Conservation (phyloP, 1,140 invertebrate genomes). For the Drosophila athabasca region DNA sequence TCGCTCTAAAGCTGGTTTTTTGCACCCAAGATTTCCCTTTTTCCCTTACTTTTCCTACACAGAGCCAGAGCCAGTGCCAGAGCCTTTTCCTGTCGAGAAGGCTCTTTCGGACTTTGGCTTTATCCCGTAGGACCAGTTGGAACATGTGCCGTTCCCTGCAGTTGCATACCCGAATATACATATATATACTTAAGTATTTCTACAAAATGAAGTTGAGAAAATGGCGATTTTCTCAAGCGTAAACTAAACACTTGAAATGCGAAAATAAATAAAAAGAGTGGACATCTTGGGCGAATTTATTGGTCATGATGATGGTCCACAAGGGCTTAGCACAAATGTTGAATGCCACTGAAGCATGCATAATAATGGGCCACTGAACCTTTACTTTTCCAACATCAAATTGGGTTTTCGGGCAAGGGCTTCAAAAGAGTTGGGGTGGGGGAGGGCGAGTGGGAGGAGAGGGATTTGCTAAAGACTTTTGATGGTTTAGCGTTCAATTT, state of each 20-base stretch:
- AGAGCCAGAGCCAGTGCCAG: no score
- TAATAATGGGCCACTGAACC: conserved; percentile 66
- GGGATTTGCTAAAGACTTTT: no score
- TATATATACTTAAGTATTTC: conserved; percentile 42
- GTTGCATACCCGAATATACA: conserved; percentile 44
- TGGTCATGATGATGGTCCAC: conserved; percentile 46
- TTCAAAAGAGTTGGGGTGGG: not conserved
- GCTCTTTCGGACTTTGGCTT: conserved; percentile 21
- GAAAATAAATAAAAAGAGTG: conserved; percentile 77
- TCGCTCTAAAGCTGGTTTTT: conserved; percentile 16
- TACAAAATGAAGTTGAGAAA: conserved; percentile 75
- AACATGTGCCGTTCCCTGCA: conserved; percentile 70
- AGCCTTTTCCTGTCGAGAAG: conserved; percentile 37
- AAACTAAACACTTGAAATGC: conserved; percentile 80
- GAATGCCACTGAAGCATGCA: conserved; percentile 71
- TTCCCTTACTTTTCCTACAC: conserved; percentile 38
- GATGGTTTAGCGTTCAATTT: no score
- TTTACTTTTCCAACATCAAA: conserved; percentile 27
- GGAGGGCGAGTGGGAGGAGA: no score
- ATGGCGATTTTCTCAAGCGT: conserved; percentile 81
- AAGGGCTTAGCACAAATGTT: conserved; percentile 62
- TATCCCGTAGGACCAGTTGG: conserved; percentile 22
- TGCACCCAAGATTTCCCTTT: conserved; percentile 25
- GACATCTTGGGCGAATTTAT: conserved; percentile 77
- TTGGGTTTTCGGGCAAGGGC: conserved; percentile 30